Evolutionary conservation across 2,113 vertebrate species (phyloP).

Genomic region (Crypturellus undulatus): DNA sequence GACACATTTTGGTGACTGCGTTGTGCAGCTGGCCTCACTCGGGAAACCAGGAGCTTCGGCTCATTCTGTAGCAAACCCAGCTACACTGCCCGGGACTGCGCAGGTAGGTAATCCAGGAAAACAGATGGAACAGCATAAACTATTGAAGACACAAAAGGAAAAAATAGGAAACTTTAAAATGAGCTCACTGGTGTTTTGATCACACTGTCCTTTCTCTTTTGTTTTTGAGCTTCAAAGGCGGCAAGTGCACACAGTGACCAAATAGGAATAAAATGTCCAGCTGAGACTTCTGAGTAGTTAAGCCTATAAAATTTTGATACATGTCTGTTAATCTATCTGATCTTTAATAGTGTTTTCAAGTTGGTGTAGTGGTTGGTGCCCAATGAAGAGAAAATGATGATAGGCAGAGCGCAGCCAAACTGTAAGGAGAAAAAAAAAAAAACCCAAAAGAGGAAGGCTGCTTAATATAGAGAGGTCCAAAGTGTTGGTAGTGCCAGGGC

Average conservation of each 20-base stretch:
- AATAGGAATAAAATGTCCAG: neutral
- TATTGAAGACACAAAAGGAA: neutral
- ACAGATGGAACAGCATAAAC: neutral
- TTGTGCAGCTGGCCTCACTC: neutral
- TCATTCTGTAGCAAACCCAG: neutral
- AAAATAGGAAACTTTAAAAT: neutral
- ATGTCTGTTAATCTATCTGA: neutral
- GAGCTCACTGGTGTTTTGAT: accelerated
- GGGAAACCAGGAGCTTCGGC: neutral
- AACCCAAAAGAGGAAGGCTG: neutral
- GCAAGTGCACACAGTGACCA: neutral
- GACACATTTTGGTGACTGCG: neutral
- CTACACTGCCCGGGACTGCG: neutral
- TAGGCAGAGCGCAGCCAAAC: neutral
- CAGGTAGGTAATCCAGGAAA: neutral
- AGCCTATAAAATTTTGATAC: neutral
- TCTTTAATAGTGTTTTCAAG: neutral
- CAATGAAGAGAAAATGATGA: neutral
- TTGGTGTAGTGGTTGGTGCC: neutral
- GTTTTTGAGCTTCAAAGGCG: neutral
- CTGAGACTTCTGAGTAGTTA: neutral
- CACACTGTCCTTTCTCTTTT: neutral
- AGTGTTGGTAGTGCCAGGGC: neutral
- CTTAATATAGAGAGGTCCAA: neutral
- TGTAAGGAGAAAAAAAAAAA: neutral